Base-by-base conservation (phyloP, 2,888 invertebrate species). In the Portevinia maculata region DNA sequence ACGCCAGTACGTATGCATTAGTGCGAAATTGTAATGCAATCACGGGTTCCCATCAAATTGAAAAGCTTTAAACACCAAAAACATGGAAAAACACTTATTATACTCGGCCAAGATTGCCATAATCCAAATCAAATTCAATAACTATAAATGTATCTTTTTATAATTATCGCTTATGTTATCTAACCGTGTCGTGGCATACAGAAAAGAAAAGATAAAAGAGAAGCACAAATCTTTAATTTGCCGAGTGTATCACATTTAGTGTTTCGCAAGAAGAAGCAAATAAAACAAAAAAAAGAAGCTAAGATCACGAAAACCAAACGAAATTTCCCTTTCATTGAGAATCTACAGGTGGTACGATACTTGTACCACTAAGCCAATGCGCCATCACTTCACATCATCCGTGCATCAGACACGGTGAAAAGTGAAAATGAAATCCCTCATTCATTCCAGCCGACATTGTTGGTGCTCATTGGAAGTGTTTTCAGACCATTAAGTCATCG, bases 401-500 rank as follows among this genome's bases (percentile, higher is more conserved):
- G n/a, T 55, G 55, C 53, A 55, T 55, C 44, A 21, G 62, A 34
- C 2, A 15, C 19, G 21, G 24, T 11, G 21, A 48, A 48, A 24
- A 34, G 17, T 11, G 13, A 41, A 53, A 52, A 53, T 28, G 13
- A 53, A 30, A 65, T n/a, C 17, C n/a, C 1, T 8, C 41, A 13
- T 13, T 11, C 67, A 64, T 55, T 53, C 15, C 32, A 15, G 17
- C 41, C 37, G 21, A 15, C 32, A 19, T 3, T 30, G 50, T 17
- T 64, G 39, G 50, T 46, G 39, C 37, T 11, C 34, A 39, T 55
- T 73, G 37, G 55, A 24, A 75, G 46, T 32, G 17, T 19, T 52
- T 52, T 32, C 48, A 59, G 59, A 21, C 60, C 53, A 69, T 69
- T 62, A 76, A 76, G 69, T 62, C 30, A 60, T 62, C 69, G 59